A percentile compares a stretch with the other conserved stretches of the same genome.
These are phyloP conservation scores for Hypena proboscidalis DNA, from an alignment of 2,888 invertebrate genomes.

Conservation along the genomic window DNA sequence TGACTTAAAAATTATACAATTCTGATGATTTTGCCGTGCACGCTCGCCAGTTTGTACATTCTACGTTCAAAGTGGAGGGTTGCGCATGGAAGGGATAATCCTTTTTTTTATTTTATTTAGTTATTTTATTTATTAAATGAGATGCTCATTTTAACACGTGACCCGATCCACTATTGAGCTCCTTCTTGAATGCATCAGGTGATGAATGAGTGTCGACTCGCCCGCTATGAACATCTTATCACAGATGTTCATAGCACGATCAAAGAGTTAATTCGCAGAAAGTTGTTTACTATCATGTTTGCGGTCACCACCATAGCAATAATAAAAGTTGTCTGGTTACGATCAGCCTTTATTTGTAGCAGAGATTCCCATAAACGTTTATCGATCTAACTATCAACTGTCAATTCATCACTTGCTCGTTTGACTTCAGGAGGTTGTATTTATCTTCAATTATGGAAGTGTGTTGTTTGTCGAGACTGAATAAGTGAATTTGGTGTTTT, in stretches of 20 bases:
- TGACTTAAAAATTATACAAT: slow-evolving; percentile 1
- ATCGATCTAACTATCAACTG: not conserved
- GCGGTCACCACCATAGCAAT: not conserved
- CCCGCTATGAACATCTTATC: no score
- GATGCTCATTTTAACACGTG: no score
- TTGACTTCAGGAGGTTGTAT: no score
- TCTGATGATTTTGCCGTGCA: slow-evolving; percentile 3
- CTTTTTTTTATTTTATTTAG: not conserved
- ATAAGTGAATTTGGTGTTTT: slow-evolving; percentile 1
- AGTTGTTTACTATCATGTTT: slow-evolving; percentile 2
- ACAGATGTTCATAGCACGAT: not conserved
- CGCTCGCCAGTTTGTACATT: slow-evolving; percentile 1
- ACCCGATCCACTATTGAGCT: not conserved
- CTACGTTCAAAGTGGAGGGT: not conserved
- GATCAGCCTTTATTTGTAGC: not conserved
- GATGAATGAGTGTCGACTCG: no score
- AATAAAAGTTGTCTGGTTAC: not conserved
- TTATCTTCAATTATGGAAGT: no score
- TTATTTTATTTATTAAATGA: no score
- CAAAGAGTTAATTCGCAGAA: slow-evolving; percentile 1
- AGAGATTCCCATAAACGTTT: not conserved
- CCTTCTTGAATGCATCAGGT: not conserved
- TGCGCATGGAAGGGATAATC: slow-evolving; percentile 4
- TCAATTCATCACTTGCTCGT: not conserved
- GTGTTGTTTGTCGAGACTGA: no score